phyloP scores from a whole-genome alignment of 2,797 vertebrate genomes.

The Sphenopsis melanotis region DNA sequence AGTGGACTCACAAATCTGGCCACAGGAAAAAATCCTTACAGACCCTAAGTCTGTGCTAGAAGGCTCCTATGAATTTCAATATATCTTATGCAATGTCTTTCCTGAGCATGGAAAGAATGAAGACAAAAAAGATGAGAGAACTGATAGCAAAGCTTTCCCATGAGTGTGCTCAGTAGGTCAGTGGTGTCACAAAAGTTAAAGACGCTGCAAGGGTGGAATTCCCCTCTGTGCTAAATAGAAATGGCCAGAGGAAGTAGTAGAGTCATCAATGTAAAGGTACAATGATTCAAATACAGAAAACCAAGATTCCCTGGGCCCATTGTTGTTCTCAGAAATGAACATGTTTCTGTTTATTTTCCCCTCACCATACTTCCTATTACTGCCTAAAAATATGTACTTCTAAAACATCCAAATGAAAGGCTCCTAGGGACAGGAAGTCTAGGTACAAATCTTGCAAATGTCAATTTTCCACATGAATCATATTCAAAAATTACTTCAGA shows the following conservation, averaged over 20 bases:
- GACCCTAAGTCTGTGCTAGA: neutral
- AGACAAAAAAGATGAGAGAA: neutral
- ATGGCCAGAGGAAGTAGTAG: neutral
- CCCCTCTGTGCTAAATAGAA: neutral
- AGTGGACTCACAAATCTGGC: neutral
- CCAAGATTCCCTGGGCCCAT: neutral
- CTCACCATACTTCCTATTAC: neutral
- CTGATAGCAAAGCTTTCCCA: neutral
- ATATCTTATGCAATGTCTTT: neutral
- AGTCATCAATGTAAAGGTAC: neutral
- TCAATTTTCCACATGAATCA: conserved; percentile 29
- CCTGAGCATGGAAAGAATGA: neutral
- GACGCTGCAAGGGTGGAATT: neutral
- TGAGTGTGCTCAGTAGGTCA: neutral
- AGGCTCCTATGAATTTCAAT: neutral
- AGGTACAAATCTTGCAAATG: neutral
- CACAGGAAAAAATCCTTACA: neutral
- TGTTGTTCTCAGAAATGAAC: neutral
- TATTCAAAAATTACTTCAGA: conserved; percentile 8
- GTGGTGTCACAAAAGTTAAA: neutral
- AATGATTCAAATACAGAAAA: neutral
- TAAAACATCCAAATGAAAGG: neutral
- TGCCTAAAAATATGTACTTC: neutral
- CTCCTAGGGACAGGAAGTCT: neutral
- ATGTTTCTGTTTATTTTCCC: neutral